Evolutionary conservation across 2,113 vertebrate genomes (phyloP).

Genomic region (Bungarus multicinctus): DNA sequence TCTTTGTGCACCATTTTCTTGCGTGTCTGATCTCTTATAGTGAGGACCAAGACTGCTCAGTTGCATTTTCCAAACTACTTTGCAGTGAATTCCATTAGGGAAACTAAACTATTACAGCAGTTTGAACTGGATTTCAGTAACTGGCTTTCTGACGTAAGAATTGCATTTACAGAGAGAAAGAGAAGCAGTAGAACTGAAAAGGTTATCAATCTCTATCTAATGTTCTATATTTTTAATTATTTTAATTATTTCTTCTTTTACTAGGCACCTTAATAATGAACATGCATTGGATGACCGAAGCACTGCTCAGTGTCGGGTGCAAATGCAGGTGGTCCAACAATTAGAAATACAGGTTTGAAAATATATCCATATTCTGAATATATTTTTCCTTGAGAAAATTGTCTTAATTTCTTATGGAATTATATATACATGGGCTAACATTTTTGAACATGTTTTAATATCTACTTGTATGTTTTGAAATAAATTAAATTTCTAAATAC

Average conservation of each 20-base stretch:
- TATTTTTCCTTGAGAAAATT: conserved; percentile 23
- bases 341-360: conserved; percentile 96
- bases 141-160: neutral
- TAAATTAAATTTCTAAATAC: neutral
- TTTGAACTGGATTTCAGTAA: neutral
- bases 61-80: neutral
- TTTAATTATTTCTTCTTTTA: conserved; percentile 48
- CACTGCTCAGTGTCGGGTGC: conserved; percentile 97
- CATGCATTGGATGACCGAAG: conserved; percentile 97
- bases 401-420: neutral
- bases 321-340: conserved; percentile 99
- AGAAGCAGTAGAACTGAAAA: neutral
- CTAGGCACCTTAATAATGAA: conserved; percentile 97
- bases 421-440: neutral
- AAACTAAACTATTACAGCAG: neutral
- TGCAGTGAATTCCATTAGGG: neutral
- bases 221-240: conserved; percentile 8
- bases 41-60: neutral
- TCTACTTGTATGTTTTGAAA: conserved; percentile 45
- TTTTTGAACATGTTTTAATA: conserved; percentile 1
- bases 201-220: conserved; percentile 15
- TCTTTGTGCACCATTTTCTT: neutral
- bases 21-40: too few relatives aligned
- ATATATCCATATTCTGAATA: conserved; percentile 25
- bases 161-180: neutral